A percentile compares a stretch with the other conserved stretches of the same genome.
These are phyloP conservation scores for Drosophila prostipennis DNA, from an alignment of 2,888 invertebrate genomes.

Conservation along the genomic window DNA sequence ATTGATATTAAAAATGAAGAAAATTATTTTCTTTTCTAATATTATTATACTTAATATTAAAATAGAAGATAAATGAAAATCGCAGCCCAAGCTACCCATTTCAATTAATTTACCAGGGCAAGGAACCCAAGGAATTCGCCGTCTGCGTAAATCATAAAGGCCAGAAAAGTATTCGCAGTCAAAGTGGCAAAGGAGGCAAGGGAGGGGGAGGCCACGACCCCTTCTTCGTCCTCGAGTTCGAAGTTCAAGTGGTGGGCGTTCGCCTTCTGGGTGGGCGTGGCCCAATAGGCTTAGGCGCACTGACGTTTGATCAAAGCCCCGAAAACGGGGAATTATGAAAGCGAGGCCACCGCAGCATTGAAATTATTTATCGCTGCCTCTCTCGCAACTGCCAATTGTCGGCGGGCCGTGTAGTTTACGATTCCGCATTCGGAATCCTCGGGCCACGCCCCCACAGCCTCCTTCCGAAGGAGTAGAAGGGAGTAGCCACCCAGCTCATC, in stretches of 20 bases:
- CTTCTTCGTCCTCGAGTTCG: slow-evolving; percentile 15
- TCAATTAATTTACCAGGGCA: no score
- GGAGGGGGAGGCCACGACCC: slow-evolving; percentile 13
- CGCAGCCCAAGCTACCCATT: neutral
- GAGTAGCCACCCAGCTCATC: slow-evolving; percentile 70
- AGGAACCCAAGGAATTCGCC: slow-evolving; percentile 6
- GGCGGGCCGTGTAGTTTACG: slow-evolving; percentile 70
- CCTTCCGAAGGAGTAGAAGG: neutral
- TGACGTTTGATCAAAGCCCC: slow-evolving; percentile 73
- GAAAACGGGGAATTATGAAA: slow-evolving; percentile 60
- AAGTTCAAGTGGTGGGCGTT: slow-evolving; percentile 52
- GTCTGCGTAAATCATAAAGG: slow-evolving; percentile 75
- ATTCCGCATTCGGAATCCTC: slow-evolving; percentile 17
- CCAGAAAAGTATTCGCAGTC: slow-evolving; percentile 40
- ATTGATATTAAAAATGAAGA: no score
- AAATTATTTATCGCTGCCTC: slow-evolving; percentile 71
- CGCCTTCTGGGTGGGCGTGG: slow-evolving; percentile 20
- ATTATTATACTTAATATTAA: no score
- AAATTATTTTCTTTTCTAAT: no score
- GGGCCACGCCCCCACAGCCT: slow-evolving; percentile 37
- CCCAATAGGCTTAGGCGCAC: slow-evolving; percentile 26
- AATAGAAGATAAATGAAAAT: neutral
- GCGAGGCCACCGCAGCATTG: slow-evolving; percentile 37
- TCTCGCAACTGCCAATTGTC: slow-evolving; percentile 59
- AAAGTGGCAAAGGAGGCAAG: slow-evolving; percentile 1